Evolutionary conservation across 1,140 invertebrate genomes (phyloP), one percentile per base, ranked within the genome.

Genomic region (Apis laboriosa): DNA sequence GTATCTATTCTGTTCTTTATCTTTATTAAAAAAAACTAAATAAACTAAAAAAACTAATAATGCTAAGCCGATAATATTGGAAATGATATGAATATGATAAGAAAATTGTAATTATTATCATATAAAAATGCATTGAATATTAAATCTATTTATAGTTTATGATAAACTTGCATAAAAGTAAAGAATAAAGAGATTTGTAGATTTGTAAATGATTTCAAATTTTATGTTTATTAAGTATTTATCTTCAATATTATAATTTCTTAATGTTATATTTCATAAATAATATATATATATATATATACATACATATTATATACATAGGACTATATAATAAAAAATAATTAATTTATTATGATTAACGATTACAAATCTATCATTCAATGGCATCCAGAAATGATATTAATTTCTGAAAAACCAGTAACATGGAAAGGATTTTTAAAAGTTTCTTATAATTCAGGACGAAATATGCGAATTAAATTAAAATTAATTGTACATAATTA

Each of bases 371-470:
- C 86, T 77, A 89, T 93, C 49, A 74, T 90, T 3, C 63, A 89
- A 28, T 72, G 71, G 13, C 88, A 90, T 90, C 92, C 91, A 12
- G 87, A 91, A 67, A 82, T 93, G 43, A 76, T 92, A 74, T 75
- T 91, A 17, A 71, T 87, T 8, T 90, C 88, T 19, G 71, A 90
- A 70, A 79, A 76, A 34, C 92, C 92, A 49, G 63, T 85, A 12
- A 88, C 86, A 11, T 92, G 90, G 90, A 80, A 90, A 80, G 92
- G 92, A 9, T 86, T 90, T 77, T 79, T 93, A 49, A 84, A 75
- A 4, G 55, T 92, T 8, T 49, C 61, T 0, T 21, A 64, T 49
- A 64, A 34, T 12, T 58, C 53, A 43, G 72, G 60, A 49, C 11
- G 12, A 58, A 80, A 76, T 68, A 55, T 74, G 3, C 76, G 86